Evolutionary conservation across 2,797 vertebrate genomes (phyloP).

Genomic region (Telmatherina bonti): DNA sequence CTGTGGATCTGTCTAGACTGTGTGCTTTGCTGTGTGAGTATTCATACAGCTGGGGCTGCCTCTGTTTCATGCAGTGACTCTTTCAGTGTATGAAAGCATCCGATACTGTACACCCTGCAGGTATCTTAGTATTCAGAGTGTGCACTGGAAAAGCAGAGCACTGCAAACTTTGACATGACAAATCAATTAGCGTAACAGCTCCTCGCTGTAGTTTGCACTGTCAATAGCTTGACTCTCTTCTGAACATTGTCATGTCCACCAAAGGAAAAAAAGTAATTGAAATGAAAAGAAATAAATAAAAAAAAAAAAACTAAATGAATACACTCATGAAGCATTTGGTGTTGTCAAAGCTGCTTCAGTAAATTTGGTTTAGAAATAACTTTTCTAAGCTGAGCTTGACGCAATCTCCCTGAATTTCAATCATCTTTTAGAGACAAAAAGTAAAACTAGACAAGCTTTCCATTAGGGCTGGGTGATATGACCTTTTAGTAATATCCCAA

Average conservation of each 20-base stretch:
- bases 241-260: background rate
- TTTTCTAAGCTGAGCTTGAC: no score
- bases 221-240: background rate
- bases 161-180: background rate
- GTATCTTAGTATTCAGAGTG: conserved; percentile 19
- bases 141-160: conserved; percentile 15
- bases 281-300: no score
- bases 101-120: conserved; percentile 45
- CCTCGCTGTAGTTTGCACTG: background rate
- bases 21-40: conserved; percentile 33
- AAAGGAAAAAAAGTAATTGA: background rate
- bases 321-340: background rate
- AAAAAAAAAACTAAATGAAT: background rate
- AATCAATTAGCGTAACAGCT: background rate
- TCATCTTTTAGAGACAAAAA: no score
- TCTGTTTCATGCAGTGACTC: conserved; percentile 44
- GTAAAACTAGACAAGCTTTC: no score
- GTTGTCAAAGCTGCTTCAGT: background rate
- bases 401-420: no score
- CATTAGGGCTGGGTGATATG: no score
- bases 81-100: conserved; percentile 55
- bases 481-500: no score
- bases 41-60: conserved; percentile 42
- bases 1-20: conserved; percentile 73
- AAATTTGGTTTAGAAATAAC: background rate